Conservation (phyloP, 1,140 invertebrate species). For the Octopus bimaculoides region DNA sequence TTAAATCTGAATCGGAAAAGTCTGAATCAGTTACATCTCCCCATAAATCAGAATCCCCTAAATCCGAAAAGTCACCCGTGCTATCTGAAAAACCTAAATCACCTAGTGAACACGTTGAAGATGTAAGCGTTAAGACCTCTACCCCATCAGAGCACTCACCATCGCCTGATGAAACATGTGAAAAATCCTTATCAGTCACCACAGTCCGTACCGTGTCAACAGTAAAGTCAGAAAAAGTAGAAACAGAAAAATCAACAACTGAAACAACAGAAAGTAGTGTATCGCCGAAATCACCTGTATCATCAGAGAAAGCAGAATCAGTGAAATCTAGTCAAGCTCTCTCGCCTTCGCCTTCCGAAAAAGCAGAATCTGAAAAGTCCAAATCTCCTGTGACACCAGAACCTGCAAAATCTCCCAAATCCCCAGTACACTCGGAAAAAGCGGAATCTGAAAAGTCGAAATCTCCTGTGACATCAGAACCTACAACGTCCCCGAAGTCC, state of each 20-base stretch:
- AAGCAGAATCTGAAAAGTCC: background rate
- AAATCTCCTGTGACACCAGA: background rate
- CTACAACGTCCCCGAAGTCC: background rate
- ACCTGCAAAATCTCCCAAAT: background rate
- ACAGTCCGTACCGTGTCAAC: too few species aligned
- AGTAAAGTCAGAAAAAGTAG: too few species aligned
- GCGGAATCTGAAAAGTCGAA: background rate
- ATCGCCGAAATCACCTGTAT: background rate
- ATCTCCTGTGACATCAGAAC: background rate
- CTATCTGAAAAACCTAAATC: too few species aligned
- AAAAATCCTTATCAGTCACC: too few species aligned
- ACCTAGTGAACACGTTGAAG: too few species aligned
- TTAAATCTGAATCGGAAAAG: background rate
- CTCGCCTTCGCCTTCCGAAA: background rate
- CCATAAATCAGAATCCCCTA: too few species aligned
- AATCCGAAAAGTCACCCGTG: background rate
- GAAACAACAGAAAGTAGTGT: too few species aligned
- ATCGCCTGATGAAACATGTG: too few species aligned
- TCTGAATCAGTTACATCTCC: background rate
- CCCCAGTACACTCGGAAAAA: background rate
- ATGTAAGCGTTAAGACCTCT: too few species aligned
- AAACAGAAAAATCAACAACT: too few species aligned
- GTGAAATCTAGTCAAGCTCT: background rate
- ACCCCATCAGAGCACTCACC: too few species aligned
- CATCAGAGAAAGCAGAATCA: background rate